A percentile compares a stretch with the other conserved stretches of the same genome.
Evolutionary conservation across 2,797 vertebrate genomes (phyloP).

Genomic region (Melanotaenia pygmaea): DNA sequence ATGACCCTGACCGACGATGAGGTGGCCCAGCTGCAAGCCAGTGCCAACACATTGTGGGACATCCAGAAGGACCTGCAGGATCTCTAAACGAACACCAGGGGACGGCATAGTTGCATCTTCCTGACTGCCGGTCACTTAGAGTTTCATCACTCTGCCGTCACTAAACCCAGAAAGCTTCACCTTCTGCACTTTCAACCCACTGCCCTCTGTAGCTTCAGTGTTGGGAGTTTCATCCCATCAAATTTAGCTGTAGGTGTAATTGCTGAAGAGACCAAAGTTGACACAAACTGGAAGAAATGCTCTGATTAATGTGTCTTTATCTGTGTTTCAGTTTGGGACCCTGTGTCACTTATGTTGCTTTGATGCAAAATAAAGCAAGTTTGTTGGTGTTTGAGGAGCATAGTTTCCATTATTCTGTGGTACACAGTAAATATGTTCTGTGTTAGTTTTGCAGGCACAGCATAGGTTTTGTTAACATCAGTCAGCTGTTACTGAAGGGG

Average conservation of each 20-base stretch:
- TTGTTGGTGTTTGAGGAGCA: conserved; percentile 20
- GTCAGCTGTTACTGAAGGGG: background rate
- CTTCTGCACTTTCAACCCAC: conserved; percentile 16
- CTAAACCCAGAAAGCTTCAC: conserved; percentile 29
- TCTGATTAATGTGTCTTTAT: conserved; percentile 23
- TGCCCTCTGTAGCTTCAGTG: conserved; percentile 32
- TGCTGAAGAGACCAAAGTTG: conserved; percentile 20
- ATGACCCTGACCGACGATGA: conserved; percentile 93
- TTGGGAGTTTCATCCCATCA: conserved; percentile 11
- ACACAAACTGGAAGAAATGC: conserved; percentile 12
- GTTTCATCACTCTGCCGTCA: conserved; percentile 22
- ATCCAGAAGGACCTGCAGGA: conserved; percentile 96
- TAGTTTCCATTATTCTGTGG: conserved; percentile 23
- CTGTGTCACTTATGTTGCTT: conserved; percentile 39
- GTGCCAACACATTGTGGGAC: conserved; percentile 89
- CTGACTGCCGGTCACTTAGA: conserved; percentile 6
- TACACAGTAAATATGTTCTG: background rate
- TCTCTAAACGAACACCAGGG: conserved; percentile 72
- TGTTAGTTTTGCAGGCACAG: background rate
- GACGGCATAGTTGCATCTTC: conserved; percentile 11
- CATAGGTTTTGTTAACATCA: background rate
- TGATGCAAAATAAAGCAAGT: conserved; percentile 57
- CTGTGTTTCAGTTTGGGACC: conserved; percentile 15
- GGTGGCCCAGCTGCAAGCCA: conserved; percentile 89
- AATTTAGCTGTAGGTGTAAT: conserved; percentile 39